Percentiles rank a stretch among this genome's conserved stretches.
Evolutionary conservation across 2,888 invertebrate genomes (phyloP).

Genomic region (Geophilus truncorum): DNA sequence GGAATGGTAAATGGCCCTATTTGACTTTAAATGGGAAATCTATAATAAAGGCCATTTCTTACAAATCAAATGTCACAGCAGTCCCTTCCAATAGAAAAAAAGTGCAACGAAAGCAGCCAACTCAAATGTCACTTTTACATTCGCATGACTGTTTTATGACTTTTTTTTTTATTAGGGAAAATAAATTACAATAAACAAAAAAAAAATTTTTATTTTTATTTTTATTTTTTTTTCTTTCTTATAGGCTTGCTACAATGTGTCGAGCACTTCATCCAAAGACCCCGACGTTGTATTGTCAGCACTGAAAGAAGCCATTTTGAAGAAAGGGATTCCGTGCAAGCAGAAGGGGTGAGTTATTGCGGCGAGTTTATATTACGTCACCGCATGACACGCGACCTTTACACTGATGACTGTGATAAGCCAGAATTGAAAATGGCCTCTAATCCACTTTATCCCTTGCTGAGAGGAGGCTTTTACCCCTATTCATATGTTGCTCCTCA

Average conservation of each 20-base stretch:
- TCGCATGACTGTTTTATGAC: neutral
- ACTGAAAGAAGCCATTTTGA: slow-evolving; percentile 58
- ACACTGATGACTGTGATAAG: neutral
- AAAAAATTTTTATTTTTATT: neutral
- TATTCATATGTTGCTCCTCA: neutral
- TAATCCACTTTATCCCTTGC: slow-evolving; percentile 3
- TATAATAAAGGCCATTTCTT: slow-evolving; percentile 1
- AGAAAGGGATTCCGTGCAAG: slow-evolving; percentile 60
- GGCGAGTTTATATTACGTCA: neutral
- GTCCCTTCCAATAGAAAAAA: neutral
- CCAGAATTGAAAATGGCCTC: slow-evolving; percentile 8
- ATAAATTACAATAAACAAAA: neutral
- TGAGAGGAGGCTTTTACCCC: neutral
- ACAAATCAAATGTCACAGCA: neutral
- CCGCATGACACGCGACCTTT: neutral
- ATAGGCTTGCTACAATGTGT: slow-evolving; percentile 65
- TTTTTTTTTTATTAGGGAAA: too few species aligned
- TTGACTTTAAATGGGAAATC: slow-evolving; percentile 10
- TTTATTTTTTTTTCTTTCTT: neutral
- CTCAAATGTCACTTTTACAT: neutral
- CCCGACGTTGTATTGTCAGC: slow-evolving; percentile 61
- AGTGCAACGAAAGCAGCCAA: neutral
- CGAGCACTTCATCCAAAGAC: slow-evolving; percentile 61
- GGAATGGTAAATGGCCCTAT: slow-evolving; percentile 21
- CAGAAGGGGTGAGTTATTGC: slow-evolving; percentile 61